Base-by-base conservation (phyloP, 2,888 invertebrate genomes). In the Eristalinus sepulchralis region DNA sequence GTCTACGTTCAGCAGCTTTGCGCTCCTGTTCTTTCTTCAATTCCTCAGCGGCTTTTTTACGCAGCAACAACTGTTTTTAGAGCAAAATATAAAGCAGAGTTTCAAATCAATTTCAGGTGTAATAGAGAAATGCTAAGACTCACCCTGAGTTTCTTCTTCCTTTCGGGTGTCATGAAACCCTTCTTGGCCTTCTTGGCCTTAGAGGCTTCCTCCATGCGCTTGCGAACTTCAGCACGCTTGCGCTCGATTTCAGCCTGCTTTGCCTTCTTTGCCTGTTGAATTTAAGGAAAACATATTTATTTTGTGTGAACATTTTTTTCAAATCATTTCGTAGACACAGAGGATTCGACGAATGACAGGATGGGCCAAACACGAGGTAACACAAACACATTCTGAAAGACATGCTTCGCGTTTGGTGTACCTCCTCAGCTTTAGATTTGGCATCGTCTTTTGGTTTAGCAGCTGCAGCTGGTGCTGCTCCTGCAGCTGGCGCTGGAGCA, bases 1-100 rank as follows among this genome's bases (percentile, higher is more conserved):
- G 97, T 94, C 98, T 97, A 93, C 98, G 96, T 94, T 99, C 99
- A 89, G 98, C 98, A 83, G 98, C 98, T 95, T 99, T 99, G 93
- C 98, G 96, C 94, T 99, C 98, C 94, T 99, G 99, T 94, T 99
- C 99, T 94, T 98, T 98, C 95, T 99, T 99, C 94, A 99, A 94
- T 94, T 99, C 99, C 94, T 99, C 99, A 90, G 99, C 99, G 93
- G 99, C 99, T 95, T 99, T 99, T 95, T 99, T 98, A 96, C 99
- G 98, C 94, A 99, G 95, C 95, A 99, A 95, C 95, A 98, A 96
- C 98, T 99, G 92, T 66, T 68, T 53, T 10, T 17, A 1, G 34
- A 9, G 9, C 31, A 4, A 47, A n/a, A 13, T 36, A 2, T n/a
- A 11, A 9, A 27, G 24, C 70, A 1, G 39, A 31, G n/a, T 36